Percentiles rank a stretch among this genome's conserved stretches.
These are phyloP conservation scores for Tetrax tetrax DNA, from an alignment of 2,113 vertebrate genomes.

Conservation along the genomic window DNA sequence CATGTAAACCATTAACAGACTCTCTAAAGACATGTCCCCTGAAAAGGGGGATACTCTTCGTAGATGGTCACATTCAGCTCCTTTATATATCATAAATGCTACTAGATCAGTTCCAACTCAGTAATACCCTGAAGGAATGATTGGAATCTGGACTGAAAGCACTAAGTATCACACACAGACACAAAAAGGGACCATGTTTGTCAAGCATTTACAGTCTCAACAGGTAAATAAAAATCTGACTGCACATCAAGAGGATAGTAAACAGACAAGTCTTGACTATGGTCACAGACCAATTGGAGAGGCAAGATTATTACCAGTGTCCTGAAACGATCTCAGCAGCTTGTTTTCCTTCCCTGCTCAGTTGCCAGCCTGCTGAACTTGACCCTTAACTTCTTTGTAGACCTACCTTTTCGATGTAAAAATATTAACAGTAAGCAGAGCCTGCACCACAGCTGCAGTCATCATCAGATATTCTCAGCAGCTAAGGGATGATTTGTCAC, in stretches of 20 bases:
- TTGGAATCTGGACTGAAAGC: neutral
- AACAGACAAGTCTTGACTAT: neutral
- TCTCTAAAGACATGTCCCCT: neutral
- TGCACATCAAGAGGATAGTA: neutral
- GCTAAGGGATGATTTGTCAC: neutral
- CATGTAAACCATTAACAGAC: neutral
- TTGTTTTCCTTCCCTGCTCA: neutral
- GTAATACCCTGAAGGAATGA: neutral
- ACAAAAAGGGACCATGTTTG: neutral
- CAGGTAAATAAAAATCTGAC: neutral
- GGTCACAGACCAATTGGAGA: neutral
- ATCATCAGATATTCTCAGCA: slow-evolving; percentile 27
- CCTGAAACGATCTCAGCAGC: neutral
- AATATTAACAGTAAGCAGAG: neutral
- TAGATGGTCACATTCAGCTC: neutral
- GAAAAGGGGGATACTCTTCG: neutral
- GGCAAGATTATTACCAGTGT: neutral
- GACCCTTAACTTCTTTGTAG: neutral
- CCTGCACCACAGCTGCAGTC: slow-evolving; percentile 22
- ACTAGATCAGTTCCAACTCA: neutral
- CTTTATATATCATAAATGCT: neutral
- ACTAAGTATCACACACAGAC: neutral
- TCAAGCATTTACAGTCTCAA: neutral
- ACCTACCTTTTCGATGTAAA: neutral
- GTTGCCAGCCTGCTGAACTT: neutral